Evolutionary conservation across 2,888 invertebrate genomes (phyloP).

Genomic region (Tetrapedia diversipes): DNA sequence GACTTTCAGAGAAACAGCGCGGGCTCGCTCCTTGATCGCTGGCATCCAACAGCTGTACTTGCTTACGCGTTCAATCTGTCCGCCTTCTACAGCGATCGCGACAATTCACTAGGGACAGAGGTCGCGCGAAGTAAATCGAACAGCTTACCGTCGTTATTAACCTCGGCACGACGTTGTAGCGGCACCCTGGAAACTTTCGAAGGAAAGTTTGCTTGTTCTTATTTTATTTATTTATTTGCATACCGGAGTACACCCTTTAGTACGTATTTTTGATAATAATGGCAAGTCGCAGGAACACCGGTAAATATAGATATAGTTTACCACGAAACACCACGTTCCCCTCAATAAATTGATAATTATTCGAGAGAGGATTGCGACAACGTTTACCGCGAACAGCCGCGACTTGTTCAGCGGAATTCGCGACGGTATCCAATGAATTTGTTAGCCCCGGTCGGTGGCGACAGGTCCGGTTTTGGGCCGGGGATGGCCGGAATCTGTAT

Average conservation of each 20-base stretch:
- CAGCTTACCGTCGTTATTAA: not conserved
- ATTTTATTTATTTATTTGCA: too few relatives aligned
- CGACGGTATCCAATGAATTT: constrained; percentile 14
- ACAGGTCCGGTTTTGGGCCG: constrained; percentile 21
- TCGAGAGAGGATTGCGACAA: not conserved
- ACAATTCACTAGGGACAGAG: not conserved
- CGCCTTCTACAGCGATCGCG: not conserved
- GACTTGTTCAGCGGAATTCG: constrained; percentile 38
- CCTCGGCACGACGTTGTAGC: constrained; percentile 17
- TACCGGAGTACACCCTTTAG: too few relatives aligned
- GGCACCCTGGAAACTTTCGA: too few relatives aligned
- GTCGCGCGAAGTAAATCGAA: constrained; percentile 14
- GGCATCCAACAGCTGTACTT: too few relatives aligned
- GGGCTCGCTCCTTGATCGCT: too few relatives aligned
- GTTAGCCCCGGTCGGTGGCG: not conserved
- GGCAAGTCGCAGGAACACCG: too few relatives aligned
- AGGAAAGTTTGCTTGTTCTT: too few relatives aligned
- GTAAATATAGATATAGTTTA: too few relatives aligned
- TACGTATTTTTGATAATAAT: too few relatives aligned
- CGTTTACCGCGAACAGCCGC: constrained; percentile 1
- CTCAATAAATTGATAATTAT: too few relatives aligned
- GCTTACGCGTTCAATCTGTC: not conserved
- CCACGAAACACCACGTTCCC: too few relatives aligned
- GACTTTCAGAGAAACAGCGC: constrained; percentile 9
- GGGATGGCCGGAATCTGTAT: constrained; percentile 4